phyloP scores from a whole-genome alignment of 2,888 invertebrate species.

The Metallyticus violacea region DNA sequence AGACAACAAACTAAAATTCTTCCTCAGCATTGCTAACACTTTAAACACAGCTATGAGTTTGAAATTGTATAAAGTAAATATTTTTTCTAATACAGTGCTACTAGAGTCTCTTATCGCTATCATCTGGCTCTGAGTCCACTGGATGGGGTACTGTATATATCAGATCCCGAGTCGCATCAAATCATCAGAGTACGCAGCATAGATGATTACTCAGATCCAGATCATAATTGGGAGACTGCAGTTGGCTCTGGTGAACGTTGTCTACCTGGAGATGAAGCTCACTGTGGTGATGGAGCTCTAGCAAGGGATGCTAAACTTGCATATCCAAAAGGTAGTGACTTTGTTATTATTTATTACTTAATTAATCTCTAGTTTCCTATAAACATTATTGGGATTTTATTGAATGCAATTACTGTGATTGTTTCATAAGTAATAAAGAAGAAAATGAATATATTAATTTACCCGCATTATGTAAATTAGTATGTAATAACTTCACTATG shows the following conservation, averaged over 20 bases:
- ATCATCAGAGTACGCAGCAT: conserved; percentile 83
- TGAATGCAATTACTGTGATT: no score
- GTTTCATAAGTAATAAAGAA: neutral
- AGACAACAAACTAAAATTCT: no score
- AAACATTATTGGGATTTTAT: no score
- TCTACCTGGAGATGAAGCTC: conserved; percentile 87
- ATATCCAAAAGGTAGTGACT: conserved; percentile 78
- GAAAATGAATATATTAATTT: neutral
- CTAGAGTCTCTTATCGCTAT: conserved; percentile 92
- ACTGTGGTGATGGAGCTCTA: conserved; percentile 92
- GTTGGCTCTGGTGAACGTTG: conserved; percentile 95
- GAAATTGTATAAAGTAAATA: neutral
- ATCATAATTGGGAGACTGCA: conserved; percentile 91
- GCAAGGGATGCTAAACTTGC: conserved; percentile 92
- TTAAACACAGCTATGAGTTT: no score
- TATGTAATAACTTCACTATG: no score
- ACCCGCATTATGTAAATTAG: no score
- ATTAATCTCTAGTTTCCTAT: no score
- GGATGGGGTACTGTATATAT: conserved; percentile 90
- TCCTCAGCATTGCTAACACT: no score
- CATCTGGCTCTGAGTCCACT: conserved; percentile 94
- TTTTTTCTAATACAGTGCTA: conserved; percentile 64
- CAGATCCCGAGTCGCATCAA: conserved; percentile 93
- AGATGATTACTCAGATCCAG: conserved; percentile 79
- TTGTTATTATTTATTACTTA: neutral